These are phyloP conservation scores for Dicranocentrus wangi DNA, from an alignment of 2,888 invertebrate genomes.

Conservation along the genomic window DNA sequence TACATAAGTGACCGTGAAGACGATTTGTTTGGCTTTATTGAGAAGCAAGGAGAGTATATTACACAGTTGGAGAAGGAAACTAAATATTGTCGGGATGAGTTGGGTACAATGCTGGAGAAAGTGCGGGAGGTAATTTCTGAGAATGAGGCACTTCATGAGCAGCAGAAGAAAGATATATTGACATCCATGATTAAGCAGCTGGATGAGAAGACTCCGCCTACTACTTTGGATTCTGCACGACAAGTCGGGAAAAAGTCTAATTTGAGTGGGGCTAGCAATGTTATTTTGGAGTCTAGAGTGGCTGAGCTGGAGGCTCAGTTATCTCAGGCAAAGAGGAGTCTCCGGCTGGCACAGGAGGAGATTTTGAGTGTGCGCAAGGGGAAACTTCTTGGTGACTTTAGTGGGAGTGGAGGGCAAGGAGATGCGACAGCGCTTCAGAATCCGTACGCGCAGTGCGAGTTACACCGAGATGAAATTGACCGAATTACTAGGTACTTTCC, in stretches of 20 bases:
- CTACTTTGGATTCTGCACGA: conserved; percentile 44
- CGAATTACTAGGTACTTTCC: conserved; percentile 79
- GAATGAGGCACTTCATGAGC: conserved; percentile 86
- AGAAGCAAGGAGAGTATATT: conserved; percentile 90
- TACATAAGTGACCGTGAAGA: conserved; percentile 63
- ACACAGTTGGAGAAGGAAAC: conserved; percentile 90
- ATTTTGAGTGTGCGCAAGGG: conserved; percentile 77
- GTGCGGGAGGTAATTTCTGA: conserved; percentile 90
- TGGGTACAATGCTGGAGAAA: conserved; percentile 84
- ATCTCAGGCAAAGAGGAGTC: conserved; percentile 84
- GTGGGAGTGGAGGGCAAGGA: conserved; percentile 5
- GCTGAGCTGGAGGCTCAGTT: conserved; percentile 89
- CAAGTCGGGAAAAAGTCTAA: conserved; percentile 47
- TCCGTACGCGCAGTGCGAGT: conserved; percentile 77
- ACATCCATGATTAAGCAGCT: conserved; percentile 73
- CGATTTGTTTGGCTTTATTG: conserved; percentile 86
- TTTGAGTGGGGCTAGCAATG: conserved; percentile 57
- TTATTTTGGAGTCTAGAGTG: conserved; percentile 87
- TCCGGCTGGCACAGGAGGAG: conserved; percentile 83
- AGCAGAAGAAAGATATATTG: conserved; percentile 76
- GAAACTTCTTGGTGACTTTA: conserved; percentile 70
- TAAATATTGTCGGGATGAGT: conserved; percentile 87
- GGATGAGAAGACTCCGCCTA: conserved; percentile 71
- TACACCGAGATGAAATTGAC: conserved; percentile 83
- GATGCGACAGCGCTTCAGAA: conserved; percentile 34